Percentiles rank a stretch among this genome's conserved stretches.
These are phyloP conservation scores for Antrozous pallidus DNA, from an alignment of 2,797 vertebrate species.

Conservation along the genomic window DNA sequence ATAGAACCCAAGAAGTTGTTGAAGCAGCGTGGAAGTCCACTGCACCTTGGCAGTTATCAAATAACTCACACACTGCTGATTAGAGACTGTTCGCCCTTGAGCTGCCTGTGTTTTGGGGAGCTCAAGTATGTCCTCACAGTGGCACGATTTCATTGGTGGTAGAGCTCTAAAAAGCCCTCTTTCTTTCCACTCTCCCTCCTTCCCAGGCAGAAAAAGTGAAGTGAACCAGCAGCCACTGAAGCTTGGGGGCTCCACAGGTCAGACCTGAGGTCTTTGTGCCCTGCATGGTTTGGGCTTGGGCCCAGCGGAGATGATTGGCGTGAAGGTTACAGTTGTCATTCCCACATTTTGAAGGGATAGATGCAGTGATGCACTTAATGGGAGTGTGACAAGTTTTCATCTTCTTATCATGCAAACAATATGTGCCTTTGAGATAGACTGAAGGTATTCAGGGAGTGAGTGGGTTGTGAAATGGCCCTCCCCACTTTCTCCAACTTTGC, in stretches of 20 bases:
- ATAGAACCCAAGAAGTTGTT: slow-evolving; percentile 56
- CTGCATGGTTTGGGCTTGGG: slow-evolving; percentile 4
- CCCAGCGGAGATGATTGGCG: slow-evolving; percentile 58
- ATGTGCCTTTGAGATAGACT: slow-evolving; percentile 48
- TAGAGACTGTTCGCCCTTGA: slow-evolving; percentile 65
- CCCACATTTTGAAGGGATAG: slow-evolving; percentile 55
- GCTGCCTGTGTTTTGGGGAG: slow-evolving; percentile 61
- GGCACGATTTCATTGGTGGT: slow-evolving; percentile 61
- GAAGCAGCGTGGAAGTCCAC: slow-evolving; percentile 8
- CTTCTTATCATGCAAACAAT: slow-evolving; percentile 46
- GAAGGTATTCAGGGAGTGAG: slow-evolving; percentile 14
- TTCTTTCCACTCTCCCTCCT: slow-evolving; percentile 42
- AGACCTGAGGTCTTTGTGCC: slow-evolving; percentile 54
- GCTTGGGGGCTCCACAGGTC: slow-evolving; percentile 57
- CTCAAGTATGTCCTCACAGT: slow-evolving; percentile 57
- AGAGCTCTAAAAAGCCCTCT: slow-evolving; percentile 61
- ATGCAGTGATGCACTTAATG: slow-evolving; percentile 37
- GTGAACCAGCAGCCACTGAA: slow-evolving; percentile 11
- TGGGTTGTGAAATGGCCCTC: not conserved
- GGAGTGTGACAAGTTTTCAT: slow-evolving; percentile 67
- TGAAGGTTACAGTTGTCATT: slow-evolving; percentile 69
- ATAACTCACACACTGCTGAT: slow-evolving; percentile 42
- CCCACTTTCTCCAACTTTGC: not conserved
- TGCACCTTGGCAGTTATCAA: slow-evolving; percentile 63
- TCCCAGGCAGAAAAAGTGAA: slow-evolving; percentile 59